Evolutionary conservation across 2,888 invertebrate genomes (phyloP), one percentile per base, ranked within the genome.

Genomic region (Sinhomidia bicolor): DNA sequence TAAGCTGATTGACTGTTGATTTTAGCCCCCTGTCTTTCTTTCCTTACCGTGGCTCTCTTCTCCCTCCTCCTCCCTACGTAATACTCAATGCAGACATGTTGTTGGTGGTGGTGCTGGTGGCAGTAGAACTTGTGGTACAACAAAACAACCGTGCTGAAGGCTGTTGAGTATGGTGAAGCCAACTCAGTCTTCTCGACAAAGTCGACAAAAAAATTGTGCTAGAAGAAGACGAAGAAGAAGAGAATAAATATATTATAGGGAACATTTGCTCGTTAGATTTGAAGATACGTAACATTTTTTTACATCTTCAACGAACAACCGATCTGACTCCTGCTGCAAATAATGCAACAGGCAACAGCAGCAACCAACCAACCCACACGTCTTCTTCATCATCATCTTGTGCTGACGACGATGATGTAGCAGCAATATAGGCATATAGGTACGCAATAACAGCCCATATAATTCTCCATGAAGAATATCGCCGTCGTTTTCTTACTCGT

Each of bases 1-100:
- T 71, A 71, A 68, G 17, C 71, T 71, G 71, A 71, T 44, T 71
- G 71, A 71, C 71, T 71, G 71, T 71, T 71, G 71, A 71, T 71
- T 62, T 71, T 71, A 44, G 41, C 44, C 71, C 41, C 71, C 44
- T 62, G 54, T 62, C 71, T 44, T 71, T 68, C 29, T n/a, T 29
- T 36, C n/a, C n/a, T 36, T 17, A 9, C 68, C 68, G n/a, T n/a
- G 41, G 9, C 32, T 68, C 17, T 0, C 60, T n/a, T n/a, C n/a
- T 23, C 9, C 60, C 23, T 60, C 10, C 60, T 17, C n/a, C n/a
- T n/a, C n/a, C n/a, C n/a, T n/a, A n/a, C 14, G 14, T 4, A 12
- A 54, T 54, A 54, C 7, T 7, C 14, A 7, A 14, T 54, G 14
- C n/a, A 54, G 54, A 17, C 54, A 54, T 54, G 54, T 17, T 54